phyloP scores from a whole-genome alignment of 2,888 invertebrate genomes.

The Micoletzkya japonica region DNA sequence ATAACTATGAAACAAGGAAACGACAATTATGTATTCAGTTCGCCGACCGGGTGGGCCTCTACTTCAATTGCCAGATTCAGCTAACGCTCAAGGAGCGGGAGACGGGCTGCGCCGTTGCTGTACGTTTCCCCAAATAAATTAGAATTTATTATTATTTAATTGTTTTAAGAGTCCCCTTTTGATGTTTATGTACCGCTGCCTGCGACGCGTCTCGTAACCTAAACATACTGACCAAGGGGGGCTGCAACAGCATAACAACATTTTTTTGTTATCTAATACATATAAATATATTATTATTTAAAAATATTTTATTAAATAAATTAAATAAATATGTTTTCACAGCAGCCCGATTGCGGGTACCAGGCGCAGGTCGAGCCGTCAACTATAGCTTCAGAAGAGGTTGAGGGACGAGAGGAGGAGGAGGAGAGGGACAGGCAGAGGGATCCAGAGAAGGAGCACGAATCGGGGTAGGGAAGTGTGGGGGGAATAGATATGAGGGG shows the following conservation, averaged over 20 bases:
- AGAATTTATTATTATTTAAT: not conserved
- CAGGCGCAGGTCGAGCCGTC: constrained; percentile 27
- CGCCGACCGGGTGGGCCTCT: constrained; percentile 59
- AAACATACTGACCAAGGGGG: too few relatives aligned
- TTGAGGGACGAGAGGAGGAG: constrained; percentile 7
- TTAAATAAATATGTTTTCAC: constrained; percentile 5
- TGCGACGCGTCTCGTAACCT: too few relatives aligned
- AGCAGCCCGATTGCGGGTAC: constrained; percentile 28
- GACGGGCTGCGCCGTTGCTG: constrained; percentile 46
- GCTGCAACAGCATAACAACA: too few relatives aligned
- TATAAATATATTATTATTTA: not conserved
- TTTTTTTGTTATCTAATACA: too few relatives aligned
- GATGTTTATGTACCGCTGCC: not conserved
- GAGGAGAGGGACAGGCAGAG: constrained; percentile 12
- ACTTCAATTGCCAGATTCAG: constrained; percentile 63
- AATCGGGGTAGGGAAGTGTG: constrained; percentile 1
- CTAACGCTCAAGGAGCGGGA: constrained; percentile 56
- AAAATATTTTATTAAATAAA: not conserved
- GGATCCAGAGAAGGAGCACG: not conserved
- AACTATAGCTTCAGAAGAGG: constrained; percentile 24
- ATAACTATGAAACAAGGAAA: not conserved
- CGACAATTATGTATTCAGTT: constrained; percentile 54
- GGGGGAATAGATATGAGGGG: not conserved
- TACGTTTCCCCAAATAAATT: constrained; percentile 25
- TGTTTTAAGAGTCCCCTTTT: not conserved